Evolutionary conservation across 1,140 invertebrate genomes (phyloP), one percentile per base, ranked within the genome.

Genomic region (Catajapyx aquilonaris): DNA sequence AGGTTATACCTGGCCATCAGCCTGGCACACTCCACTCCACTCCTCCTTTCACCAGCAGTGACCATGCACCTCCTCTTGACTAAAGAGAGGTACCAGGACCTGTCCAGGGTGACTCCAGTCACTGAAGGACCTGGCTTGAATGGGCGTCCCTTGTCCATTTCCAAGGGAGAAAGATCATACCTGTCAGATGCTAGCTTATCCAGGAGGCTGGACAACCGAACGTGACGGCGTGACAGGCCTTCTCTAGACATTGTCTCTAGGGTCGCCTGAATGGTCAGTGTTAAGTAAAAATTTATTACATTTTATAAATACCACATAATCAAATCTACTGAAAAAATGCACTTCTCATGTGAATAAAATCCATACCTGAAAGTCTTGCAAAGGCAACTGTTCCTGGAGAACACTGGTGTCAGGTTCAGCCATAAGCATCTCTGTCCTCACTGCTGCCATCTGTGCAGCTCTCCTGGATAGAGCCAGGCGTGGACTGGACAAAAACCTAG

Each of bases 381-480:
- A 25, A 18, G 38, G 19, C 7, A 45, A 20, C 13, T 35, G 34
- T 18, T 45, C 34, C 10, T 39, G 28, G n/a, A n/a, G n/a, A 18
- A 43, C 25, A 10, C 38, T 35, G 23, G 37, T 31, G 32, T 40
- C n/a, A 4, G 39, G 41, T 4, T 35, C 38, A 34, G 67, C 66
- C 30, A 77, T 48, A 4, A 81, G 51, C 35, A 68, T 61, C 46
- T 78, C 73, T 3, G 75, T 53, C 35, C 71, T 59, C 17, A 65
- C 59, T 49, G 65, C 68, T 2, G 68, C 65, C 21, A 80, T 63
- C 41, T 64, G 64, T 16, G 66, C 62, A 20, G 69, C 68, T 41
- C 67, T 59, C 20, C 69, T 53, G 0, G 65, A 63, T 4, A 77
- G 47, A 4, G 66, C 64, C 3, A 76, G 49, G 46, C 74, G 68